phyloP scores from a whole-genome alignment of 2,797 vertebrate genomes.

The Pseudopleuronectes americanus region DNA sequence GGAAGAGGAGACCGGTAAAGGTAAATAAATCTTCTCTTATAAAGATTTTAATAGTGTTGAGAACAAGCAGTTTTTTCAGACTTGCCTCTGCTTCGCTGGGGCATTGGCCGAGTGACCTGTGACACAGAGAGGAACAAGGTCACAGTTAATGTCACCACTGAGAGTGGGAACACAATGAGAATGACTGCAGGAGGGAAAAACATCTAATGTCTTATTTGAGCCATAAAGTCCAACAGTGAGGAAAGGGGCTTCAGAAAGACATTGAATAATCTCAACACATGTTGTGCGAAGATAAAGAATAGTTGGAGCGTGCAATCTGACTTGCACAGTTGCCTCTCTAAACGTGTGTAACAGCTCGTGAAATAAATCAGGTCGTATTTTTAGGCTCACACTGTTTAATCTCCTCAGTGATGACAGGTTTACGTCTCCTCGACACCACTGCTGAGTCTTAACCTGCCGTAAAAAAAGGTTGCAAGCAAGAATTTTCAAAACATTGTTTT shows the following conservation, averaged over 20 bases:
- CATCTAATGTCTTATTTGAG: rapidly evolving
- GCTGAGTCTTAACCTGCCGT: neutral
- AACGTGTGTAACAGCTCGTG: neutral
- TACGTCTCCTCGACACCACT: constrained; percentile 4
- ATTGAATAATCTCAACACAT: neutral
- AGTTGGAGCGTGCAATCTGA: neutral
- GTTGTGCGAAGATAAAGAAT: neutral
- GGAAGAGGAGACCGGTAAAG: constrained; percentile 70
- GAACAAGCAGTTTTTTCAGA: constrained; percentile 9
- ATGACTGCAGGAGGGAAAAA: neutral
- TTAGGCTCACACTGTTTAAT: constrained; percentile 34
- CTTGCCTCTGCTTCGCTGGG: neutral
- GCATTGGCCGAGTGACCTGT: neutral
- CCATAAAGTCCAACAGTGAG: neutral
- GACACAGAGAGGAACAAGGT: constrained; percentile 2
- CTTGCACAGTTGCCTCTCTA: constrained; percentile 2
- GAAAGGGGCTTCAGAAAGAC: no score
- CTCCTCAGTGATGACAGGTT: constrained; percentile 51
- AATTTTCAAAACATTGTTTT: constrained; percentile 9
- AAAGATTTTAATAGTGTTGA: constrained; percentile 1
- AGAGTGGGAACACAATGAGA: neutral
- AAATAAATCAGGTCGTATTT: constrained; percentile 52
- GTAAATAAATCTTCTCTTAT: constrained; percentile 56
- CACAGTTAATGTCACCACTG: neutral
- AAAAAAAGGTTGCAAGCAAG: constrained; percentile 53